phyloP scores from a whole-genome alignment of 2,797 vertebrate species.

The Amblyraja radiata region DNA sequence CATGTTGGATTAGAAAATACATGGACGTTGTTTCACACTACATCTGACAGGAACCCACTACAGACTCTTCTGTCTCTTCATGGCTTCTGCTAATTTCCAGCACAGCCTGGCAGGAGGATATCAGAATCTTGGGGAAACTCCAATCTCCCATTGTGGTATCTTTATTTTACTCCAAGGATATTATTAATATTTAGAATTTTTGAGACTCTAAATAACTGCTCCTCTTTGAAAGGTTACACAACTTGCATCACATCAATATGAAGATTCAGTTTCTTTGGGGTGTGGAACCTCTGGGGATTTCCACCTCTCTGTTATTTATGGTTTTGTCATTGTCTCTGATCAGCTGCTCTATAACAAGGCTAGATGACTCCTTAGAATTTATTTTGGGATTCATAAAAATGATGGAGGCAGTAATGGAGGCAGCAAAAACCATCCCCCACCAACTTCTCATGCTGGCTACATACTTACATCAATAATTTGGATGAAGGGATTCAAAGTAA shows the following conservation, averaged over 20 bases:
- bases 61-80: too few species aligned
- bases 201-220: not conserved
- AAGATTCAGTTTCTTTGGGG: not conserved
- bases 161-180: not conserved
- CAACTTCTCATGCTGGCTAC: not conserved
- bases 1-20: not conserved
- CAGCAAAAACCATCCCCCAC: not conserved
- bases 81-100: not conserved
- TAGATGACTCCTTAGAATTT: not conserved
- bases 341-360: not conserved
- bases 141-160: not conserved
- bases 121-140: not conserved
- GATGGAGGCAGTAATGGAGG: too few species aligned
- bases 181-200: not conserved
- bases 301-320: not conserved
- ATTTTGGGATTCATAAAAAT: not conserved
- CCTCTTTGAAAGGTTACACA: not conserved
- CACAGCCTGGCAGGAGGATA: not conserved
- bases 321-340: not conserved
- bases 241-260: not conserved
- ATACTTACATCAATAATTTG: too few species aligned
- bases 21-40: not conserved
- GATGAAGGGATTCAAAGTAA: too few species aligned
- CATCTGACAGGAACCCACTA: not conserved
- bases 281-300: not conserved